Evolutionary conservation across 1,140 invertebrate genomes (phyloP).

Genomic region (Pissodes strobi): DNA sequence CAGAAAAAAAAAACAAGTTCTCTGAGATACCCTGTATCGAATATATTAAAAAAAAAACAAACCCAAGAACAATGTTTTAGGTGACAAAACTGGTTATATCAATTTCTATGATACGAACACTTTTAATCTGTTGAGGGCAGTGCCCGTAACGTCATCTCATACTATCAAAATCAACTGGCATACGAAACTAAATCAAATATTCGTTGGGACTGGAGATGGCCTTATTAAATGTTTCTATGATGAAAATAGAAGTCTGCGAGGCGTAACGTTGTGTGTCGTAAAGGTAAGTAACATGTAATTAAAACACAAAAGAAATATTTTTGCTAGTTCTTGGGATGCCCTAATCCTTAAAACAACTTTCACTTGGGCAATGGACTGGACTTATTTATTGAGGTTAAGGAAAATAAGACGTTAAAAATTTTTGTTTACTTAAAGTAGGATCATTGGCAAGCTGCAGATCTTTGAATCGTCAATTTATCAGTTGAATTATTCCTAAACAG

Average conservation of each 20-base stretch:
- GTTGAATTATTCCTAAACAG: too few species aligned
- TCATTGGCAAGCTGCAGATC: too few species aligned
- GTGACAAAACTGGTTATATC: slow-evolving; percentile 71
- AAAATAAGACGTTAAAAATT: too few species aligned
- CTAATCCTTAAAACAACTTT: too few species aligned
- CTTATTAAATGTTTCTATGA: slow-evolving; percentile 91
- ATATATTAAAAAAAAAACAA: not conserved
- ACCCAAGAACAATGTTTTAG: too few species aligned
- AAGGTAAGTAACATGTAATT: slow-evolving; percentile 61
- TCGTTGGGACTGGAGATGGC: slow-evolving; percentile 91
- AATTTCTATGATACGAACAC: slow-evolving; percentile 82
- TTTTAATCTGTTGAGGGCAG: slow-evolving; percentile 74
- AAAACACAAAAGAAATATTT: not conserved
- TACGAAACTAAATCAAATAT: slow-evolving; percentile 95
- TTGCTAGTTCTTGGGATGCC: not conserved
- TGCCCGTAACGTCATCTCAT: slow-evolving; percentile 78
- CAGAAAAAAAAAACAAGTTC: too few species aligned
- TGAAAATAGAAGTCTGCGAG: slow-evolving; percentile 80
- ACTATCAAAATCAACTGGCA: slow-evolving; percentile 94
- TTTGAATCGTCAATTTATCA: too few species aligned
- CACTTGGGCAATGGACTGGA: too few species aligned
- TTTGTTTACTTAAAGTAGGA: too few species aligned
- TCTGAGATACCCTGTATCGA: too few species aligned
- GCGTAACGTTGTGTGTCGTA: slow-evolving; percentile 87
- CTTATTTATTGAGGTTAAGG: too few species aligned